Evolutionary conservation across 2,113 vertebrate species (phyloP).

Genomic region (Capreolus pygargus): DNA sequence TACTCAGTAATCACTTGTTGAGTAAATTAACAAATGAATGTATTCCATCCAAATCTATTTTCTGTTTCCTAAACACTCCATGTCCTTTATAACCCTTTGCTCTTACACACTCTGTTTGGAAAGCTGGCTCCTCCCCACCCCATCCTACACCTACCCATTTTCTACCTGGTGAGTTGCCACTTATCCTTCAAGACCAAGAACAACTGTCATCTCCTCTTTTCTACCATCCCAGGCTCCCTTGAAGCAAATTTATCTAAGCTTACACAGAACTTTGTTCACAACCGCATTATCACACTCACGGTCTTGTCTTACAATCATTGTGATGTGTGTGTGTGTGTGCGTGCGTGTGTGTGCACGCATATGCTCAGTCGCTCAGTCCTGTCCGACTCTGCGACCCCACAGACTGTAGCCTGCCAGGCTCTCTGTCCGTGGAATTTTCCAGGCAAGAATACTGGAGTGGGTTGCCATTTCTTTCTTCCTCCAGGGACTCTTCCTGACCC

Average conservation of each 20-base stretch:
- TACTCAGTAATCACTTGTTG: not conserved
- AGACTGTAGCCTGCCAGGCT: not conserved
- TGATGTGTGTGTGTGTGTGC: not conserved
- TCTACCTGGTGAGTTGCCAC: not conserved
- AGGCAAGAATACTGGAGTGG: not conserved
- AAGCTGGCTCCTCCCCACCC: not conserved
- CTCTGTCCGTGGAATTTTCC: not conserved
- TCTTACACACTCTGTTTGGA: not conserved
- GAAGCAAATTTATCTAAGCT: not conserved
- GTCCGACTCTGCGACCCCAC: not conserved
- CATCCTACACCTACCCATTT: not conserved
- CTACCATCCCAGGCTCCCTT: not conserved
- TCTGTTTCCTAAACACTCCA: not conserved
- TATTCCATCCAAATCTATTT: not conserved
- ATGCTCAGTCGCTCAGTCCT: not conserved
- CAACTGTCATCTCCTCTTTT: not conserved
- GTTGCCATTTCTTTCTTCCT: not conserved
- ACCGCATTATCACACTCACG: not conserved
- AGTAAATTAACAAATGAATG: not conserved
- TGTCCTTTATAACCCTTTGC: not conserved
- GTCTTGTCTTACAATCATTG: not conserved
- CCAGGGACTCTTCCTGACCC: not conserved
- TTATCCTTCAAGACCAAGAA: not conserved
- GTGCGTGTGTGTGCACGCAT: accelerated
- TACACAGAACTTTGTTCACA: not conserved